Percentiles rank a stretch among this genome's conserved stretches.
Evolutionary conservation across 2,888 invertebrate genomes (phyloP).

Genomic region (Rhogogaster chlorosoma): DNA sequence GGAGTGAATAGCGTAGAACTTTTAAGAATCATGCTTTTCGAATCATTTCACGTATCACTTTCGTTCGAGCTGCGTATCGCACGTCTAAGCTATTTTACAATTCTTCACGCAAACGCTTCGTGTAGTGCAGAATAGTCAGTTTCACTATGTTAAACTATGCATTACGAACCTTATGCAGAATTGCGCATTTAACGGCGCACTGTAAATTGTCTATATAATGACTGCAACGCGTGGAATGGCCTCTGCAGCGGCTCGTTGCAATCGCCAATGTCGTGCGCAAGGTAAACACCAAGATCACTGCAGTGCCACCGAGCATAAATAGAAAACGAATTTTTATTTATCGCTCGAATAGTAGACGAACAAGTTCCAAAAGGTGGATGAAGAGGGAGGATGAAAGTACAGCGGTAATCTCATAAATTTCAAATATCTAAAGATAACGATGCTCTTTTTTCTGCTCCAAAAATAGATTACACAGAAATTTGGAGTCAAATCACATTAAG

Average conservation of each 20-base stretch:
- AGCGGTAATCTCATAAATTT: not conserved
- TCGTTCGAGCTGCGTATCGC: not conserved
- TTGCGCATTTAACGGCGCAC: conserved; percentile 16
- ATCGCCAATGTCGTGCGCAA: conserved; percentile 42
- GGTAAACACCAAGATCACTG: conserved; percentile 47
- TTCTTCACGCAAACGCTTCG: not conserved
- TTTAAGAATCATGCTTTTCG: not conserved
- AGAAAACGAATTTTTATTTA: not conserved
- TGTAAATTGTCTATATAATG: not conserved
- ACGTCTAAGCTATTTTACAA: not conserved
- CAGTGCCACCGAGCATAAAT: not conserved
- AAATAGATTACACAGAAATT: not conserved
- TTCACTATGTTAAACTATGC: not conserved
- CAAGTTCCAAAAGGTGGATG: not conserved
- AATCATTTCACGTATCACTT: conserved; percentile 44
- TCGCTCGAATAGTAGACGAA: not conserved
- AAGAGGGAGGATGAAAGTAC: not conserved
- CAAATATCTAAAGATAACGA: not conserved
- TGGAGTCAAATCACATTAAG: not conserved
- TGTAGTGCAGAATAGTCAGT: not conserved
- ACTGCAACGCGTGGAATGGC: conserved; percentile 23
- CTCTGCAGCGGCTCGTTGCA: conserved; percentile 12
- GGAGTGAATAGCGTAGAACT: not conserved
- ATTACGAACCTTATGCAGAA: not conserved
- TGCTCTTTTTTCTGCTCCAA: not conserved